Base-by-base conservation (phyloP, 2,113 vertebrate genomes). In the Gasterosteus aculeatus region DNA sequence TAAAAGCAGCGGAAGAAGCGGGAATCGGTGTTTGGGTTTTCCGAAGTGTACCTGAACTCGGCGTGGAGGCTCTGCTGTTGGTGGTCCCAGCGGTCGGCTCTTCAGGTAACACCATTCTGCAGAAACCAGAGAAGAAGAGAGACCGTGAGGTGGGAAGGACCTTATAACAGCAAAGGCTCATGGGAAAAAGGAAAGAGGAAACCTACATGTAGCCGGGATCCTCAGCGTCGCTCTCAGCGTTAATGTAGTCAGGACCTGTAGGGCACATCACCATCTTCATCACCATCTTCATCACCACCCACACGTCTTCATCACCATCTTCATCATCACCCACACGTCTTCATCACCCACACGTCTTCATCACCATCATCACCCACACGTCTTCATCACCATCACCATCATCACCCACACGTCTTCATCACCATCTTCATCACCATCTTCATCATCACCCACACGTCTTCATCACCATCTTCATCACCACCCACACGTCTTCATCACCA, bases 31-130 rank as follows among this genome's bases (percentile, higher is more conserved):
- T 60, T 33, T 19, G 19, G n/a, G 29, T 67, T 49, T 65, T 41
- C 31, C 58, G 11, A 58, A 69, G 56, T 19, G 41, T 54, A 94
- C 93, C 92, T 91, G 92, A 93, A 66, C 90, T 93, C 18, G 86
- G 82, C 0, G 90, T 91, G 0, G 93, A 93, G 1, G 71, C 64
- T 19, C 82, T 51, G 26, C 88, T 93, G 5, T n/a, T 77, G 51
- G 60, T 76, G 62, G 67, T 38, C 6, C 3, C 18, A 6, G 19
- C n/a, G 19, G 22, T 12, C 0, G 58, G 73, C 1, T 8, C 16
- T n/a, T 65, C 82, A 0, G 91, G 88, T 3, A 94, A 46, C 57
- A 94, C 94, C 0, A 41, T 47, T 75, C 93, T 94, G 78, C 35
- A 56, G 69, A 58, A 72, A 80, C n/a, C 56, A 85, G 4, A 89